These are phyloP conservation scores for Calephelis nemesis DNA, from an alignment of 1,140 invertebrate genomes.

Conservation along the genomic window DNA sequence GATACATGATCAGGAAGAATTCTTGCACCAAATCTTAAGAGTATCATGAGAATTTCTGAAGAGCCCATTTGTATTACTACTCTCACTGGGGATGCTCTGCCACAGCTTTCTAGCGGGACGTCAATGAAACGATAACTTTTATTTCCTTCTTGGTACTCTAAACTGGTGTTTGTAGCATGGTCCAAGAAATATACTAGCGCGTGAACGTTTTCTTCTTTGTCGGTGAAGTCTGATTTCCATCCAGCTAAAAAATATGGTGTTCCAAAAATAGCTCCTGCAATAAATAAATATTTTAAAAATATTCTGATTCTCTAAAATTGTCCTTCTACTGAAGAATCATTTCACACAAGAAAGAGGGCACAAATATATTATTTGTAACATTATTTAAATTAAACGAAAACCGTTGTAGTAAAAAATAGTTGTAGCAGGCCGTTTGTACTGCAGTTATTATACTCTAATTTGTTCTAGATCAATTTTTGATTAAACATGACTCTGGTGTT, in stretches of 20 bases:
- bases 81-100: conserved; percentile 82
- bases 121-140: conserved; percentile 84
- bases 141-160: conserved; percentile 77
- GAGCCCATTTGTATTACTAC: conserved; percentile 85
- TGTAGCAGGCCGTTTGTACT: too few species aligned
- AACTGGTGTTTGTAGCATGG: conserved; percentile 82
- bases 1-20: conserved; percentile 74
- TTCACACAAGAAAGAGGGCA: too few species aligned
- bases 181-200: conserved; percentile 88
- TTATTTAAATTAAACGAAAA: too few species aligned
- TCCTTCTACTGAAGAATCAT: too few species aligned
- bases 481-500: too few species aligned
- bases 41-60: conserved; percentile 85
- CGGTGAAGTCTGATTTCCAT: conserved; percentile 90
- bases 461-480: too few species aligned
- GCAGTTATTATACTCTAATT: too few species aligned
- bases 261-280: conserved; percentile 85
- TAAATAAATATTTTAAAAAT: neutral
- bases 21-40: conserved; percentile 85
- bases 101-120: conserved; percentile 88
- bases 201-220: conserved; percentile 86
- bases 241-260: conserved; percentile 88
- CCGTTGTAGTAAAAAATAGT: too few species aligned
- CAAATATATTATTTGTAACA: too few species aligned
- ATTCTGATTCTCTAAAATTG: too few species aligned